These are phyloP conservation scores for Cyphomyrmex costatus DNA, from an alignment of 1,140 invertebrate species.

Conservation along the genomic window DNA sequence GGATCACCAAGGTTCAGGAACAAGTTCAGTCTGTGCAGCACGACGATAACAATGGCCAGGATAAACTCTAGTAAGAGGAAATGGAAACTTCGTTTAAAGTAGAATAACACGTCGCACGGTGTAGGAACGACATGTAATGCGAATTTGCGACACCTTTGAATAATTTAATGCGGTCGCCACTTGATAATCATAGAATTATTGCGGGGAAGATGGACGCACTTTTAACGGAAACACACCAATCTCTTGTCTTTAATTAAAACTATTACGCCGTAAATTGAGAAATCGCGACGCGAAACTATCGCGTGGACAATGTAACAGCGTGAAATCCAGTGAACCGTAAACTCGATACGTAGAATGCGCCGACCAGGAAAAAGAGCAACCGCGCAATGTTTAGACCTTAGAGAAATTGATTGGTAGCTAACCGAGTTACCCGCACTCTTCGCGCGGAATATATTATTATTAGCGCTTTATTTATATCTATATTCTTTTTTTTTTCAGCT, in stretches of 20 bases:
- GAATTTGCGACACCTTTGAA: neutral
- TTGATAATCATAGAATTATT: neutral
- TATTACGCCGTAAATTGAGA: slow-evolving; percentile 17
- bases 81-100: neutral
- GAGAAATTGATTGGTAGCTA: slow-evolving; percentile 7
- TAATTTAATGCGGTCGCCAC: neutral
- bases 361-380: neutral
- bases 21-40: slow-evolving; percentile 4
- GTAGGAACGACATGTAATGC: neutral
- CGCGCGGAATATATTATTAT: neutral
- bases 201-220: neutral
- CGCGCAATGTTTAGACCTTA: neutral
- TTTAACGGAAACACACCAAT: neutral
- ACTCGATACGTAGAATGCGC: slow-evolving; percentile 17
- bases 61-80: slow-evolving; percentile 26
- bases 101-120: neutral
- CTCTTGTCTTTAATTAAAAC: neutral
- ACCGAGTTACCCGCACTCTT: neutral
- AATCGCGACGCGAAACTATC: neutral
- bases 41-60: neutral
- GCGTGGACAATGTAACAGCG: slow-evolving; percentile 5
- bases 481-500: too few relatives aligned
- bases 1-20: slow-evolving; percentile 16
- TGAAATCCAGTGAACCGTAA: slow-evolving; percentile 23
- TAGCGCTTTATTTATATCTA: neutral